phyloP scores from a whole-genome alignment of 2,888 invertebrate species.

The Melanostoma mellinum region DNA sequence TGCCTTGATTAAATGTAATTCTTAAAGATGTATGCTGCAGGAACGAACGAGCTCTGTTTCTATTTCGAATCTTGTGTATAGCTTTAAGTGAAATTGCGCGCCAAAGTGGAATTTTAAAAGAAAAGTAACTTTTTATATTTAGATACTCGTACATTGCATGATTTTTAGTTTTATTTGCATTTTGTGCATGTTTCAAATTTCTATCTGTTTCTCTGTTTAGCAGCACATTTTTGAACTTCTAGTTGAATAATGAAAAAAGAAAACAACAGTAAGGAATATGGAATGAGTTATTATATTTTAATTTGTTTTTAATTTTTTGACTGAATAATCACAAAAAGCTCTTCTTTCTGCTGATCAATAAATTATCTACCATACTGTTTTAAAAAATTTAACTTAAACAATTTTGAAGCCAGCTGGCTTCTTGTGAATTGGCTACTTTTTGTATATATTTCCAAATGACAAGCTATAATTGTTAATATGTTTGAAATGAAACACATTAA shows the following conservation, averaged over 20 bases:
- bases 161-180: conserved; percentile 41
- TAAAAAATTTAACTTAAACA: conserved; percentile 32
- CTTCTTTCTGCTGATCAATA: conserved; percentile 68
- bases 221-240: conserved; percentile 38
- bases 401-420: conserved; percentile 48
- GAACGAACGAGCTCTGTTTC: conserved; percentile 27
- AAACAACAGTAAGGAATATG: background rate
- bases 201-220: conserved; percentile 16
- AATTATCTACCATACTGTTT: conserved; percentile 44
- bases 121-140: background rate
- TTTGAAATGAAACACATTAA: conserved; percentile 68
- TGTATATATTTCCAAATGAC: conserved; percentile 62
- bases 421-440: conserved; percentile 65
- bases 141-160: conserved; percentile 15
- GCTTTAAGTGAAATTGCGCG: conserved; percentile 43
- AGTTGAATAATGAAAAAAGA: too few species aligned
- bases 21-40: conserved; percentile 35
- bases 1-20: conserved; percentile 11
- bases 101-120: conserved; percentile 65
- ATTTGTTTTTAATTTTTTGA: conserved; percentile 30
- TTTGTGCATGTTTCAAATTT: conserved; percentile 46
- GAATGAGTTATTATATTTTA: conserved; percentile 30
- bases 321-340: conserved; percentile 69
- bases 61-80: conserved; percentile 2
- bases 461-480: conserved; percentile 68